A percentile compares a stretch with the other conserved stretches of the same genome.
These are phyloP conservation scores for Spinus olivaceus DNA, from an alignment of 2,797 vertebrate species.

Conservation along the genomic window DNA sequence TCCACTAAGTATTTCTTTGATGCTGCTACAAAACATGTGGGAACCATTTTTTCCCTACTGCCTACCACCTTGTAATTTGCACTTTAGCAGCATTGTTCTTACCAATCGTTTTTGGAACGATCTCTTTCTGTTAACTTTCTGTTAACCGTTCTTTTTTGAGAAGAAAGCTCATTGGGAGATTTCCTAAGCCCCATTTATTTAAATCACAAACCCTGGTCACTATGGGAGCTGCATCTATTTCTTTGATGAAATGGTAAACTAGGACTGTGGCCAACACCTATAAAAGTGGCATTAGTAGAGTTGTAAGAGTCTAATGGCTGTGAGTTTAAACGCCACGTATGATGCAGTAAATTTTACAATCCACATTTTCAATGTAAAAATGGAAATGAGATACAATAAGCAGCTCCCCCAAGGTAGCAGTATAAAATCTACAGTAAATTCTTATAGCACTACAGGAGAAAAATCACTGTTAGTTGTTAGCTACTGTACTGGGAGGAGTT, in stretches of 20 bases:
- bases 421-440: constrained; percentile 55
- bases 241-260: constrained; percentile 63
- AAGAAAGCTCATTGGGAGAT: constrained; percentile 1
- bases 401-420: constrained; percentile 30
- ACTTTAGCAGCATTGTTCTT: background rate
- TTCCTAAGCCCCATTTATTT: constrained; percentile 37
- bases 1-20: background rate
- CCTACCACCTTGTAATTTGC: constrained; percentile 10
- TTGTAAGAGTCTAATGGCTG: constrained; percentile 63
- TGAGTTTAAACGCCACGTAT: constrained; percentile 36
- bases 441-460: background rate
- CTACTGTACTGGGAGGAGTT: constrained; percentile 19
- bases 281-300: constrained; percentile 69
- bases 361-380: constrained; percentile 63
- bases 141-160: background rate
- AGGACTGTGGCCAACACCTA: constrained; percentile 62
- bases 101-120: background rate
- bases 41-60: background rate
- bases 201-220: constrained; percentile 46
- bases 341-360: constrained; percentile 65
- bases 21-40: background rate
- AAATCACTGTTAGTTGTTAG: background rate
- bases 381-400: constrained; percentile 62
- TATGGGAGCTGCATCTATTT: constrained; percentile 43
- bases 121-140: constrained; percentile 4